phyloP scores from a whole-genome alignment of 53 echinoderm and acorn worm genomes.

The Crossaster papposus region DNA sequence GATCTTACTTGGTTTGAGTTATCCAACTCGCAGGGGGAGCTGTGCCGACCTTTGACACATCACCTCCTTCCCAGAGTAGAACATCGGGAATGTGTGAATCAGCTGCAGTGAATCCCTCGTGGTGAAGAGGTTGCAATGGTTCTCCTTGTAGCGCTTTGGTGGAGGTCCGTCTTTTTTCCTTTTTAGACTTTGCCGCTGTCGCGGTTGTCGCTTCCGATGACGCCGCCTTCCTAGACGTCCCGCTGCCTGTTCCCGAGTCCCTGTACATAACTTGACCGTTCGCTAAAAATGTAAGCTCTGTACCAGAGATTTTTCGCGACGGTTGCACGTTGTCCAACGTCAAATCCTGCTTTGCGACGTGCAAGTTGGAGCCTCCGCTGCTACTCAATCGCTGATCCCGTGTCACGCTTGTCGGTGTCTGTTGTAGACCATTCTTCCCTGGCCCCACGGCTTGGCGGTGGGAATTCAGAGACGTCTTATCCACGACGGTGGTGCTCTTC shows the following conservation, averaged over 20 bases:
- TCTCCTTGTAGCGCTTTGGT: slow-evolving; percentile 12
- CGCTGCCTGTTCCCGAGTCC: slow-evolving; percentile 41
- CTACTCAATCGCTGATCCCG: slow-evolving; percentile 32
- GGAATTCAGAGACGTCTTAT: background rate
- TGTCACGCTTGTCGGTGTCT: slow-evolving; percentile 27
- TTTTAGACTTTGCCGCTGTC: background rate
- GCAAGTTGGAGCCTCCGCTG: background rate
- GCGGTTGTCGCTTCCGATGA: slow-evolving; percentile 24
- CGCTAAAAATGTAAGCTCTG: slow-evolving; percentile 42
- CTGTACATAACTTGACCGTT: slow-evolving; percentile 57
- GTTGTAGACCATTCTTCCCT: slow-evolving; percentile 41
- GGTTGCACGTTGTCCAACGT: slow-evolving; percentile 7
- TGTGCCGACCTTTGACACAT: slow-evolving; percentile 41
- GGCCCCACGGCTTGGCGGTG: slow-evolving; percentile 22
- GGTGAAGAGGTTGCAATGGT: slow-evolving; percentile 46
- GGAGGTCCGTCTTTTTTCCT: slow-evolving; percentile 9
- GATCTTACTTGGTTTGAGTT: slow-evolving; percentile 55
- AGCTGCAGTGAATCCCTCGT: slow-evolving; percentile 30
- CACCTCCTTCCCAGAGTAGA: slow-evolving; percentile 41
- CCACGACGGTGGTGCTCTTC: slow-evolving; percentile 19
- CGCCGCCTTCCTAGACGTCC: slow-evolving; percentile 27
- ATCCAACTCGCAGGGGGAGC: slow-evolving; percentile 59
- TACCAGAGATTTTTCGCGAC: slow-evolving; percentile 35
- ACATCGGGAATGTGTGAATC: slow-evolving; percentile 31
- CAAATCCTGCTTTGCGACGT: slow-evolving; percentile 25